These are phyloP conservation scores for Himantopus leucocephalus DNA, from an alignment of 2,113 vertebrate species.

Conservation along the genomic window DNA sequence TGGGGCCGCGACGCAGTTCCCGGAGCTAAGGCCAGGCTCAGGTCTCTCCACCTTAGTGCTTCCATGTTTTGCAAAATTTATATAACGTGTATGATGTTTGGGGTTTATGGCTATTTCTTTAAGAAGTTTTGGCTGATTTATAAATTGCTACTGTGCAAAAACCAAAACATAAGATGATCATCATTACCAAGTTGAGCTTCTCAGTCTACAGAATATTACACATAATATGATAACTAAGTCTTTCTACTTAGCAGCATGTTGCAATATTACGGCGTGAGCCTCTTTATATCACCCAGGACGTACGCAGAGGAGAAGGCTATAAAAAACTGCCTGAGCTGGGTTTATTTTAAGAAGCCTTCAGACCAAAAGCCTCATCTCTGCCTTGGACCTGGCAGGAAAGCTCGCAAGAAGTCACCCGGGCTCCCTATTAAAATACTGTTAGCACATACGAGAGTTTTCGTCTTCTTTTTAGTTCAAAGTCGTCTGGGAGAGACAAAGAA, in stretches of 20 bases:
- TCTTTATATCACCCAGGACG: neutral
- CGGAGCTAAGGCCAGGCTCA: neutral
- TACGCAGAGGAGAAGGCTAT: neutral
- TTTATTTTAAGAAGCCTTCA: slow-evolving; percentile 39
- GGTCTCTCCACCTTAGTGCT: neutral
- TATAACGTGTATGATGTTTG: neutral
- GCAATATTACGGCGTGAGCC: neutral
- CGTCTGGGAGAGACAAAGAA: slow-evolving; percentile 72
- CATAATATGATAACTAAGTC: neutral
- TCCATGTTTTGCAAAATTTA: neutral
- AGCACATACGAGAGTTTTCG: neutral
- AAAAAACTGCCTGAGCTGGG: slow-evolving; percentile 14
- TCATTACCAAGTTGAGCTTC: neutral
- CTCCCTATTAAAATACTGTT: slow-evolving; percentile 53
- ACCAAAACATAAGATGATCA: neutral
- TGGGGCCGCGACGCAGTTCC: neutral
- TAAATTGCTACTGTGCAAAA: neutral
- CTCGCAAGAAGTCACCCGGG: slow-evolving; percentile 19
- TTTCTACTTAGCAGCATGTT: neutral
- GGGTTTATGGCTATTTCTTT: neutral
- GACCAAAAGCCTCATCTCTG: slow-evolving; percentile 3
- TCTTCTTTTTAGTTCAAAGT: slow-evolving; percentile 62
- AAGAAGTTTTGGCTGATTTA: neutral
- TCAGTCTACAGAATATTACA: neutral
- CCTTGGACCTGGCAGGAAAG: slow-evolving; percentile 51